These are phyloP conservation scores for Cyanoderma ruficeps DNA, from an alignment of 2,113 vertebrate genomes.

Conservation along the genomic window DNA sequence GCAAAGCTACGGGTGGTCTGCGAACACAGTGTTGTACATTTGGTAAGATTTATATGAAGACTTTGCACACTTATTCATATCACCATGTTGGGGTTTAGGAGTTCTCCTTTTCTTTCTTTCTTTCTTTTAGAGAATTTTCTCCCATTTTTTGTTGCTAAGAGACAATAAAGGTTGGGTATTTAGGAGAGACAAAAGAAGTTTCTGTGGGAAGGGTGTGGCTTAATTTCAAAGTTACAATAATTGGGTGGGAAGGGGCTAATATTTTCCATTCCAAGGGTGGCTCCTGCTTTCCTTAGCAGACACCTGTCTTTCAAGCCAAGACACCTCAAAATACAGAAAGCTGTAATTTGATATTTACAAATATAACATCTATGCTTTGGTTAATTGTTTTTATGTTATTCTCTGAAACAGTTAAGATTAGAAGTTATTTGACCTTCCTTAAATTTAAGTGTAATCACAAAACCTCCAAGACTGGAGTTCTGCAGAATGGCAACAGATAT, in stretches of 20 bases:
- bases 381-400: rapidly evolving
- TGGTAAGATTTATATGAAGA: background rate
- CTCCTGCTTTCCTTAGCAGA: background rate
- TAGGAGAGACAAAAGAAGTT: background rate
- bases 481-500: background rate
- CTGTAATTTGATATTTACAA: background rate
- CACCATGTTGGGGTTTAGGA: background rate
- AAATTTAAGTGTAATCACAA: background rate
- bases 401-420: background rate
- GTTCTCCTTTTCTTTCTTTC: background rate
- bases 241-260: background rate
- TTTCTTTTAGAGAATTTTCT: background rate
- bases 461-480: background rate
- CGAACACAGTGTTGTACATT: background rate
- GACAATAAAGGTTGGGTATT: rapidly evolving
- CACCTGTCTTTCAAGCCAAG: background rate
- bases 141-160: background rate
- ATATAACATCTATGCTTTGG: background rate
- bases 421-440: background rate
- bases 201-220: rapidly evolving
- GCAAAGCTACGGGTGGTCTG: background rate
- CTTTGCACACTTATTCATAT: background rate
- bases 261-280: background rate
- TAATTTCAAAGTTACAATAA: background rate
- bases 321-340: background rate